Evolutionary conservation across 2,888 invertebrate species (phyloP), one percentile per base, ranked within the genome.

Genomic region (Hydrotaea diabolus): DNA sequence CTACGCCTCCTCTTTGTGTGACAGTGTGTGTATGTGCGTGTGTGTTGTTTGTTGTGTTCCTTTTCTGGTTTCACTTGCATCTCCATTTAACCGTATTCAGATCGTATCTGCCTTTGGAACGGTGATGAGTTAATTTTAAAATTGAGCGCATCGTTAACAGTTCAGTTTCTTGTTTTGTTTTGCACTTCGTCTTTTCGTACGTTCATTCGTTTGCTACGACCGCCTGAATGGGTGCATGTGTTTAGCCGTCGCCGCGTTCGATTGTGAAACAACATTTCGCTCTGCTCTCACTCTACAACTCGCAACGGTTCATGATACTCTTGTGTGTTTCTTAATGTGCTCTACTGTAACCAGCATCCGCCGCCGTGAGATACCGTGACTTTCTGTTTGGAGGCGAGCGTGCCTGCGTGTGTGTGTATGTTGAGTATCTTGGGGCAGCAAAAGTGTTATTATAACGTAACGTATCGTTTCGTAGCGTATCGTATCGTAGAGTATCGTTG

Each of bases 51-150:
- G 39, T 66, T 66, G 66, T 66, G 31, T 66, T 66, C 39, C 43
- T 62, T 69, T 43, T 69, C 69, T 46, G 71, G 78, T 82, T 80
- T 74, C 74, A 74, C 80, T 71, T 21, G 85, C 85, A 85, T 85
- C 69, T 69, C 85, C 85, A 85, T 85, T 85, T 75, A 62, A 84
- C 66, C 79, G 59, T 71, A 77, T 85, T 82, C 85, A 85, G 82
- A 85, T 82, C 76, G 85, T 85, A 82, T 82, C 85, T 80, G 79
- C 79, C 80, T 80, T 85, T 85, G 82, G 85, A 85, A 80, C 85
- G 85, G 85, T 82, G 82, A 85, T 85, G 85, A 85, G 85, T 85
- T 85, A 82, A 85, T 85, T 85, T 85, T 71, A 77, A 82, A 82
- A 73, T 80, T 82, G 77, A 85, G 74, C 85, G 85, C 82, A 77